Base-by-base conservation (phyloP, 2,888 invertebrate genomes). In the Drosophila paranaensis region DNA sequence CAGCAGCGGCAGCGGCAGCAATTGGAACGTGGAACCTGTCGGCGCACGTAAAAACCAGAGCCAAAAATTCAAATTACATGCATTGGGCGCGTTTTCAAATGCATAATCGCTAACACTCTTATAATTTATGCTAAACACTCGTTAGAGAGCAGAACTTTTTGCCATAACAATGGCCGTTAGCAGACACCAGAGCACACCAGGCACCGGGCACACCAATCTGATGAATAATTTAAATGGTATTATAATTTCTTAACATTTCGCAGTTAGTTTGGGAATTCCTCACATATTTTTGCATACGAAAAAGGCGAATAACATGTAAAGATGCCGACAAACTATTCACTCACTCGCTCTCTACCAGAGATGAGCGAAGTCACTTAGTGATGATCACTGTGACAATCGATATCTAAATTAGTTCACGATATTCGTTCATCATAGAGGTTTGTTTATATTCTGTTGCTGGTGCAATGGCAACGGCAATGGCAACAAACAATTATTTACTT, bases 21-120 rank as follows among this genome's bases (percentile, higher is more conserved):
- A 68, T 81, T 81, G 81, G 77, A 76, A 77, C 71, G 80, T 74
- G 80, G 81, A 89, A 89, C 90, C 82, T 89, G 89, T 88, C 89
- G 74, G 71, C 77, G 70, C 71, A 79, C 88, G 82, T 77, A 87
- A 89, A 87, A 85, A 89, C 85, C 88, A 89, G 74, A 82, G 81
- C 72, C 72, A 73, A 82, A 77, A 79, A 79, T 79, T 79, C 45
- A 81, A 81, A 81, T 89, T 88, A 85, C 79, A 89, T 85, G 89
- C 89, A 87, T 79, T 79, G 74, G 58, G 79, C 71, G 79, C 89
- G 83, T 77, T 82, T 82, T 65, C 70, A 88, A 88, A 89, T 85
- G 88, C 88, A 85, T 88, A 85, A 88, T 84, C 74, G 74, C 61
- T 50, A 73, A 55, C 70, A 61, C 51, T 72, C 79, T 74, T 67